Evolutionary conservation across 2,113 vertebrate genomes (phyloP).

Genomic region (Tonatia bakeri): DNA sequence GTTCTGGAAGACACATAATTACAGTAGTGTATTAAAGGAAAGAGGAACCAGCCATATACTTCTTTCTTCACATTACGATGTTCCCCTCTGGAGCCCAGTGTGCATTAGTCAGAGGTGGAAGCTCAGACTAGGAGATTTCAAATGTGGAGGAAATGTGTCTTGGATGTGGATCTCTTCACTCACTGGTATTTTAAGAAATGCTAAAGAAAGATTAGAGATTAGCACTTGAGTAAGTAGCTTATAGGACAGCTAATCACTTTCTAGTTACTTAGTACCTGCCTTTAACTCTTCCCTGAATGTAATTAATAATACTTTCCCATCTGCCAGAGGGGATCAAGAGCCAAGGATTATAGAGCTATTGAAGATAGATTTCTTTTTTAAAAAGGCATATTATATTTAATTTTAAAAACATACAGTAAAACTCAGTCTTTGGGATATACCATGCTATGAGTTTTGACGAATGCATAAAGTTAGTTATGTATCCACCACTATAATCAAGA

Average conservation of each 20-base stretch:
- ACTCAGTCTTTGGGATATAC: neutral
- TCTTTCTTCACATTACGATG: neutral
- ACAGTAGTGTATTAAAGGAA: neutral
- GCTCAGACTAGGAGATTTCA: neutral
- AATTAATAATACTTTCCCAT: conserved; percentile 25
- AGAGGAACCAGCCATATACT: neutral
- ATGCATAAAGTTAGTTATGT: neutral
- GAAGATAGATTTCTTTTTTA: neutral
- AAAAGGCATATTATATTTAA: neutral
- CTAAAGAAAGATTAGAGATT: conserved; percentile 68
- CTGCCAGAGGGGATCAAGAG: neutral
- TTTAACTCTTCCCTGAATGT: neutral
- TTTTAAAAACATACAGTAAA: neutral
- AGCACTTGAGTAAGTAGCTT: conserved; percentile 74
- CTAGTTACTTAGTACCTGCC: conserved; percentile 68
- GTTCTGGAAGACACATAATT: neutral
- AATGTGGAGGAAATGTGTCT: neutral
- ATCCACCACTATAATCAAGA: neutral
- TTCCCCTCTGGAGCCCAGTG: neutral
- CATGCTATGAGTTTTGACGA: neutral
- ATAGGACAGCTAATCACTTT: conserved; percentile 68
- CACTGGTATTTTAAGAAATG: conserved; percentile 65
- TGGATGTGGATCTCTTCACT: neutral
- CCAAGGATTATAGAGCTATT: neutral
- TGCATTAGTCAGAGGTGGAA: neutral